These are phyloP conservation scores for Melolontha melolontha DNA, from an alignment of 2,888 invertebrate genomes.

Conservation along the genomic window DNA sequence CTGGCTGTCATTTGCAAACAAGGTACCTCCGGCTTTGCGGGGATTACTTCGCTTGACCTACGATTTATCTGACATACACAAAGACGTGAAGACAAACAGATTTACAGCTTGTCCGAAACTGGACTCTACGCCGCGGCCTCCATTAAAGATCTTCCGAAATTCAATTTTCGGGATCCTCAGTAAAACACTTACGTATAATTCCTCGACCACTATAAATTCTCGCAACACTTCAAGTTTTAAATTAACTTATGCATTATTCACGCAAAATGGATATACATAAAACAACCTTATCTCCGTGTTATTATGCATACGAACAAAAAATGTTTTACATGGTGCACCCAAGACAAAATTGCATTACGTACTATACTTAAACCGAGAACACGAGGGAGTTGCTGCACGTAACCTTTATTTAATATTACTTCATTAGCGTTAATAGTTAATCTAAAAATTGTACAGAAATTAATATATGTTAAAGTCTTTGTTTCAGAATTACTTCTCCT, in stretches of 20 bases:
- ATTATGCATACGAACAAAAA: constrained; percentile 30
- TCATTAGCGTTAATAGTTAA: too few species aligned
- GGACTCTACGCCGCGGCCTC: constrained; percentile 1
- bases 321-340: not conserved
- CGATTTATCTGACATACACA: constrained; percentile 27
- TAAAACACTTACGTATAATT: constrained; percentile 22
- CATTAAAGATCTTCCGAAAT: constrained; percentile 19
- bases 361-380: too few species aligned
- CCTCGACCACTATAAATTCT: constrained; percentile 29
- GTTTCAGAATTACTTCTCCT: too few species aligned
- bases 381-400: too few species aligned
- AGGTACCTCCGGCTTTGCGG: constrained; percentile 38
- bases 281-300: constrained; percentile 29
- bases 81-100: constrained; percentile 36
- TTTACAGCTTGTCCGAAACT: constrained; percentile 23
- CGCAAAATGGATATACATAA: constrained; percentile 34
- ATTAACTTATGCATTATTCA: constrained; percentile 38
- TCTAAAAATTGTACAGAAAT: too few species aligned
- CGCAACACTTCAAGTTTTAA: constrained; percentile 25
- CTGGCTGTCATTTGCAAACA: constrained; percentile 38
- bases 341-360: too few species aligned
- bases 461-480: too few species aligned
- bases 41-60: constrained; percentile 36
- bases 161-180: constrained; percentile 9
- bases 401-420: too few species aligned